Evolutionary conservation across 2,113 vertebrate genomes (phyloP).

Genomic region (Ophthalmolycus amberensis): DNA sequence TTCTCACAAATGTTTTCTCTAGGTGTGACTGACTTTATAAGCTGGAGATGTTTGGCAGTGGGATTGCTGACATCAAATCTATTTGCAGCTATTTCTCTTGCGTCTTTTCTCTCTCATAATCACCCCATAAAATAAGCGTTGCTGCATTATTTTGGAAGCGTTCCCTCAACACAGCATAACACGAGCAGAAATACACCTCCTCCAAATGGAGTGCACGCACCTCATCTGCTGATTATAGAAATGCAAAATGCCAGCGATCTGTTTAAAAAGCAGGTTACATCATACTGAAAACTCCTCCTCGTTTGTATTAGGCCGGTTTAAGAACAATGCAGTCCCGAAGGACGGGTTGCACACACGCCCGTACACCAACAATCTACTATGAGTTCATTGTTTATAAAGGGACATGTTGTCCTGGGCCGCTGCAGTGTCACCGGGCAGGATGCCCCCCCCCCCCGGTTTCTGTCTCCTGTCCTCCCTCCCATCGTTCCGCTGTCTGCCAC

Average conservation of each 20-base stretch:
- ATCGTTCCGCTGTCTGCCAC: constrained; percentile 71
- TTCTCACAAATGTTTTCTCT: background rate
- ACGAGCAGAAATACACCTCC: constrained; percentile 37
- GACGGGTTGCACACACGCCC: background rate
- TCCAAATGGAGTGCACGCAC: background rate
- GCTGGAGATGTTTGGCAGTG: constrained; percentile 1
- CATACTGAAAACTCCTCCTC: constrained; percentile 1
- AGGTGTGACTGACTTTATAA: background rate
- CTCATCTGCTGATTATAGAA: constrained; percentile 42
- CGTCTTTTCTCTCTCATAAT: background rate
- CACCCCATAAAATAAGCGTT: background rate
- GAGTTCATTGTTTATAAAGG: constrained; percentile 57
- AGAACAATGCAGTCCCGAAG: constrained; percentile 28
- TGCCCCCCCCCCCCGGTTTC: constrained; percentile 9
- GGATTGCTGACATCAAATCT: constrained; percentile 5
- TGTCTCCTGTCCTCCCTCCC: constrained; percentile 22
- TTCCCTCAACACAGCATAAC: constrained; percentile 15
- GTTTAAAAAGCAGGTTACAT: constrained; percentile 40
- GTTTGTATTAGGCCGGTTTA: constrained; percentile 11
- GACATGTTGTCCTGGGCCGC: constrained; percentile 1
- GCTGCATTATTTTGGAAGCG: constrained; percentile 39
- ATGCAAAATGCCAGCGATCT: background rate
- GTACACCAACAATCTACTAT: background rate
- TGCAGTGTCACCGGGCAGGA: constrained; percentile 56
- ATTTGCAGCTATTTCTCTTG: constrained; percentile 25